Conservation (phyloP, 2,888 invertebrate genomes). For the Sarcophaga subvicina region DNA sequence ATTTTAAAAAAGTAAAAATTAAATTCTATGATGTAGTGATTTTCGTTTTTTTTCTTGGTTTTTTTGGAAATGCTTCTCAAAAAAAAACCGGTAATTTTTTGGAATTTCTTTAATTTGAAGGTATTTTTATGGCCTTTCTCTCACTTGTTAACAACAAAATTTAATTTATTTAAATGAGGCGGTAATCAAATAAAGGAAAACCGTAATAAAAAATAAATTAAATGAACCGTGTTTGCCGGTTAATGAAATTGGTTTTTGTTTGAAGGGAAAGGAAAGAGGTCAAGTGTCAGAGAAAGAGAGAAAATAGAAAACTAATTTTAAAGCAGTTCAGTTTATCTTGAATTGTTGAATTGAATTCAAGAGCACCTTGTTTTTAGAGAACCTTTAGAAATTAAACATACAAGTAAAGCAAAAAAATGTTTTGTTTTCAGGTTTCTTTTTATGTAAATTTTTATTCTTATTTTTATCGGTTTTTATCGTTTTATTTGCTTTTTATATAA, state of each 20-base stretch:
- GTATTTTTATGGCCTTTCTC: too few relatives aligned
- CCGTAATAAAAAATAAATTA: too few relatives aligned
- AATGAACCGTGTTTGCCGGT: too few relatives aligned
- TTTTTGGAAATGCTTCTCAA: conserved; percentile 40
- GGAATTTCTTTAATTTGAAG: too few relatives aligned
- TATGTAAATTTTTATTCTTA: neutral
- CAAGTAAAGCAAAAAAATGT: neutral
- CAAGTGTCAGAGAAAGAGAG: neutral
- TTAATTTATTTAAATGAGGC: too few relatives aligned
- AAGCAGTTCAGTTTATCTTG: too few relatives aligned
- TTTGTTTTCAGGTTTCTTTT: neutral
- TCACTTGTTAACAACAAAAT: too few relatives aligned
- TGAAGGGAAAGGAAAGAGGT: neutral
- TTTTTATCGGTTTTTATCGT: neutral
- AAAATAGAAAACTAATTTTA: too few relatives aligned
- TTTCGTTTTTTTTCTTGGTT: conserved; percentile 33
- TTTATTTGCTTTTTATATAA: conserved; percentile 12
- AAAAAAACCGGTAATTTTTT: neutral
- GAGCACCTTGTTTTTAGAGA: neutral
- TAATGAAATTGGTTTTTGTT: neutral
- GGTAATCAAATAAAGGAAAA: too few relatives aligned
- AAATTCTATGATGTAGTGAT: neutral
- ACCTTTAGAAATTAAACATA: neutral
- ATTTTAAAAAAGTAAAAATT: too few relatives aligned
- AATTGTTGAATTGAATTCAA: too few relatives aligned